These are phyloP conservation scores for Arnoldichthys spilopterus DNA, from an alignment of 2,797 vertebrate genomes.

Conservation along the genomic window DNA sequence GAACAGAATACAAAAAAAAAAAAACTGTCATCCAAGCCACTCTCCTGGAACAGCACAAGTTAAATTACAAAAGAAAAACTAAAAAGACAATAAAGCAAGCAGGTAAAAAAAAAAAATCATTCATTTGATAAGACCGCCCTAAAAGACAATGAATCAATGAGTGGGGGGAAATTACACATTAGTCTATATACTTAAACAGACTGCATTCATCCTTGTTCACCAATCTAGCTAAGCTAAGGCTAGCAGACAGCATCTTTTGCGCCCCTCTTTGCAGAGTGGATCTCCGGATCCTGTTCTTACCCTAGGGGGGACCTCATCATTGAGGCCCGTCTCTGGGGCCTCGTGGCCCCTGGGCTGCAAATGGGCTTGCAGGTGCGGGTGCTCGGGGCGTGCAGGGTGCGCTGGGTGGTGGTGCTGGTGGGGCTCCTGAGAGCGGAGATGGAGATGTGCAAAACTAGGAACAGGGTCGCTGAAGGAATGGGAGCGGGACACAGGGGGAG, in stretches of 20 bases:
- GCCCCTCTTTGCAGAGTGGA: background rate
- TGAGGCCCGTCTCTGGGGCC: conserved; percentile 85
- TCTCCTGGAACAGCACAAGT: too few species aligned
- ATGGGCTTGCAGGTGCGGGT: conserved; percentile 85
- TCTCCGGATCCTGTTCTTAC: conserved; percentile 79
- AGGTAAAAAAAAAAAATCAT: too few species aligned
- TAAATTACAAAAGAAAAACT: too few species aligned
- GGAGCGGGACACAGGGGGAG: conserved; percentile 83
- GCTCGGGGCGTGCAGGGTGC: conserved; percentile 82
- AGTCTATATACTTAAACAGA: background rate
- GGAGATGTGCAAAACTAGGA: conserved; percentile 95
- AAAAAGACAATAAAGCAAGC: too few species aligned
- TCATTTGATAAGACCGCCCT: too few species aligned
- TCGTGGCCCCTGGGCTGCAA: conserved; percentile 87
- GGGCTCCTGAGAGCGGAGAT: conserved; percentile 95
- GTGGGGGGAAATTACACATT: too few species aligned
- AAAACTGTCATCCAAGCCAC: too few species aligned
- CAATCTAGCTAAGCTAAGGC: background rate
- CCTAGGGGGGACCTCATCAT: conserved; percentile 94
- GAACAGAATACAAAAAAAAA: too few species aligned
- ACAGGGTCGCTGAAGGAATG: conserved; percentile 93
- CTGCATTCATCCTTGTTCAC: background rate
- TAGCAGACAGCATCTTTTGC: background rate
- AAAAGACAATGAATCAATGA: too few species aligned
- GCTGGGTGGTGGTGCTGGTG: conserved; percentile 81